Conservation (phyloP, 2,113 vertebrate genomes). For the Tragelaphus strepsiceros region DNA sequence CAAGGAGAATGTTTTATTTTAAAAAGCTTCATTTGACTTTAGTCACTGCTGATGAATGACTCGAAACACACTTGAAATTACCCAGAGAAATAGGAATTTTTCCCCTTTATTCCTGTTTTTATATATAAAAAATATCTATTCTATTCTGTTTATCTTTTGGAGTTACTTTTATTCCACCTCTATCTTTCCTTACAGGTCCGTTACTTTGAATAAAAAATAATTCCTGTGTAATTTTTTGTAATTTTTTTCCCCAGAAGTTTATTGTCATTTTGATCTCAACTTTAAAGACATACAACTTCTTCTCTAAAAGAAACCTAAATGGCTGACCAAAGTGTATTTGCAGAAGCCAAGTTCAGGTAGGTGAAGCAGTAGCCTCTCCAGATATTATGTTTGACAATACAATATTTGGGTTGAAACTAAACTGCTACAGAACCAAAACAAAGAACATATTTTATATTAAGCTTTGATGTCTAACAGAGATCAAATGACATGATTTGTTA, state of each 20-base stretch:
- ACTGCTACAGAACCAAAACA: conserved; percentile 71
- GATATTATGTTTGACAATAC: conserved; percentile 70
- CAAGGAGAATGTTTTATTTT: not conserved
- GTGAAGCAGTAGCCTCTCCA: conserved; percentile 72
- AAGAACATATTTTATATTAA: conserved; percentile 75
- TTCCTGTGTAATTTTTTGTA: conserved; percentile 82
- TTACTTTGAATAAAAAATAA: conserved; percentile 77
- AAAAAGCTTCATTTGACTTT: not conserved
- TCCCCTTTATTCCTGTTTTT: not conserved
- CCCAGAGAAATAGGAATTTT: not conserved
- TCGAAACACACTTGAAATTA: not conserved
- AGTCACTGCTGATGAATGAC: not conserved
- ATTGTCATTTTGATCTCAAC: conserved; percentile 90
- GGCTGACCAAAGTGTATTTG: conserved; percentile 88
- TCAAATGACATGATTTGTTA: conserved; percentile 82
- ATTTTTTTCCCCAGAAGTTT: conserved; percentile 79
- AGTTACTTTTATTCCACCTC: conserved; percentile 65
- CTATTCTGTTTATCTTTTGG: conserved; percentile 68
- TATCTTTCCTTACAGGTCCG: conserved; percentile 64
- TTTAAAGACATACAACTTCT: conserved; percentile 79
- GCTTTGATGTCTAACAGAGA: conserved; percentile 77
- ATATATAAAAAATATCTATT: conserved; percentile 29
- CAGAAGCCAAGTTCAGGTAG: conserved; percentile 79
- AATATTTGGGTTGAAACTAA: conserved; percentile 76
- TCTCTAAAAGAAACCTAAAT: conserved; percentile 80